phyloP scores from a whole-genome alignment of 2,888 invertebrate genomes.

The Eudemis profundana region DNA sequence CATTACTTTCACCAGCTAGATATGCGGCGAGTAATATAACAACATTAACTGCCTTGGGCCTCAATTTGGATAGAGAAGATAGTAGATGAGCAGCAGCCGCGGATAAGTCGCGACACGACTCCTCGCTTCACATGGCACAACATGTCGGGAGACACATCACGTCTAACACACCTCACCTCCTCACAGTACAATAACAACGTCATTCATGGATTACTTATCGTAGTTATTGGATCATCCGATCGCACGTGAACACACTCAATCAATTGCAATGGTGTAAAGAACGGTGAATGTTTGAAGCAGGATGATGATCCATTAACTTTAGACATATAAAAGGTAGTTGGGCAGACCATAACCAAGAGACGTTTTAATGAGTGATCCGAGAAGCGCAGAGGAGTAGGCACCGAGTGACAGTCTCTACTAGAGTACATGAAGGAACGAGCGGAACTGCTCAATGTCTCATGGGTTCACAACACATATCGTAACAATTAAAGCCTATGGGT shows the following conservation, averaged over 20 bases:
- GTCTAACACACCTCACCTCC: conserved; percentile 51
- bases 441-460: conserved; percentile 73
- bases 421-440: conserved; percentile 74
- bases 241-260: background rate
- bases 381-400: conserved; percentile 82
- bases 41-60: conserved; percentile 35
- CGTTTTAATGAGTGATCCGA: conserved; percentile 64
- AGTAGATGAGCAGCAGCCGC: conserved; percentile 28
- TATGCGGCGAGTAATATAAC: conserved; percentile 32
- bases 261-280: background rate
- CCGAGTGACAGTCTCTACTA: conserved; percentile 83
- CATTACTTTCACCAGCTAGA: conserved; percentile 30
- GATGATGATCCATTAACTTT: conserved; percentile 64
- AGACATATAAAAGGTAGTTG: conserved; percentile 58
- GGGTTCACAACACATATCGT: conserved; percentile 86
- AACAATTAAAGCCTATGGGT: conserved; percentile 84
- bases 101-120: conserved; percentile 48
- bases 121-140: conserved; percentile 50
- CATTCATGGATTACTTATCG: conserved; percentile 51
- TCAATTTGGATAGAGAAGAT: conserved; percentile 42
- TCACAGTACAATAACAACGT: conserved; percentile 52
- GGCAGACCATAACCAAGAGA: conserved; percentile 56
- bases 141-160: conserved; percentile 54
- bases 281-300: background rate
- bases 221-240: conserved; percentile 63